phyloP scores from a whole-genome alignment of 2,113 vertebrate genomes.

The Colistium nudipinnis region DNA sequence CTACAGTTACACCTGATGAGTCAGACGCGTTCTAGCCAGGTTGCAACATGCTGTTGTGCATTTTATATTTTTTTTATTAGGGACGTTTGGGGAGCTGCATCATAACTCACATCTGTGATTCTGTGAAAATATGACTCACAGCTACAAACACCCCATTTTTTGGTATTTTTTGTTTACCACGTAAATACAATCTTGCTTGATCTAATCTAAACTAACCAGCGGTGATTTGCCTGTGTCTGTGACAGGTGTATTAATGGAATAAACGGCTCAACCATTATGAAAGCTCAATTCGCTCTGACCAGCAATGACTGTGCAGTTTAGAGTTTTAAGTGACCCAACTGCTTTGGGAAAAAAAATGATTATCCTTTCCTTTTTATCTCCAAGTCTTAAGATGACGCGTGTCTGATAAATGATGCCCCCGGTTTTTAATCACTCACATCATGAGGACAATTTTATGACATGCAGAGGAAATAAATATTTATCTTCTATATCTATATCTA shows the following conservation, averaged over 20 bases:
- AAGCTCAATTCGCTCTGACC: conserved; percentile 37
- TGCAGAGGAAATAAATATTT: neutral
- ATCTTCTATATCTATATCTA: neutral
- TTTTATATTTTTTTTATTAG: conserved; percentile 54
- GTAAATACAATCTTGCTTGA: conserved; percentile 21
- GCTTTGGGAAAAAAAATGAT: conserved; percentile 6
- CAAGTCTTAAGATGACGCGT: conserved; percentile 27
- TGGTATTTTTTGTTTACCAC: too few relatives aligned
- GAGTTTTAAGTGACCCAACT: conserved; percentile 40
- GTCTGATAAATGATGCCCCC: conserved; percentile 26
- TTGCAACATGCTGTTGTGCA: conserved; percentile 57
- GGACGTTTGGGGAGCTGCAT: conserved; percentile 40
- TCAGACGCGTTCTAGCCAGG: conserved; percentile 56
- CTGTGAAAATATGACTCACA: conserved; percentile 17
- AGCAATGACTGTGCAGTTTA: conserved; percentile 32
- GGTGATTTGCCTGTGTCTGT: neutral
- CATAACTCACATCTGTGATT: conserved; percentile 38
- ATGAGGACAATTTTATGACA: neutral
- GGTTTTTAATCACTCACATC: conserved; percentile 7
- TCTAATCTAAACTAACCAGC: neutral
- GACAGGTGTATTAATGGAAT: conserved; percentile 42
- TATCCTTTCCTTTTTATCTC: conserved; percentile 15
- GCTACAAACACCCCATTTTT: too few relatives aligned
- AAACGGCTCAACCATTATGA: conserved; percentile 42
- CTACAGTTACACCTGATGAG: conserved; percentile 70